Percentiles rank a stretch among this genome's conserved stretches.
These are phyloP conservation scores for Drosophila multiciliata DNA, from an alignment of 2,888 invertebrate species.

Conservation along the genomic window DNA sequence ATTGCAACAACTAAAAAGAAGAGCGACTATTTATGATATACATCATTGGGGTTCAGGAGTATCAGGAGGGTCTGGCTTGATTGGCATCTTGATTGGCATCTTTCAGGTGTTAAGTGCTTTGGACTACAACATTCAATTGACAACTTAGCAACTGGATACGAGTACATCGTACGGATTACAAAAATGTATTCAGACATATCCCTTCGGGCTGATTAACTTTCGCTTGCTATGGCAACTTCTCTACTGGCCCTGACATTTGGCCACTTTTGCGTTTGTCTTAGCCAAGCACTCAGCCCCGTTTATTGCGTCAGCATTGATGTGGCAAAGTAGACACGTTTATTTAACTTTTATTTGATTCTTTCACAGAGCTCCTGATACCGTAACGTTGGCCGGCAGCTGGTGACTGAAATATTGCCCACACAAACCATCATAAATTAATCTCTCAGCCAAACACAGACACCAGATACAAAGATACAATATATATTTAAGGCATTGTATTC, in stretches of 20 bases:
- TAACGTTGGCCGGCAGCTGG: slow-evolving; percentile 6
- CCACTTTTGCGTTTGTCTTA: slow-evolving; percentile 38
- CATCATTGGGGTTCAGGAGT: slow-evolving; percentile 2
- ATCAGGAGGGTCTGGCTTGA: slow-evolving; percentile 1
- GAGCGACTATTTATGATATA: slow-evolving; percentile 5
- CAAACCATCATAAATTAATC: slow-evolving; percentile 48
- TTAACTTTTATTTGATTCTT: slow-evolving; percentile 39
- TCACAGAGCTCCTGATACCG: slow-evolving; percentile 8
- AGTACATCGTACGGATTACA: background rate
- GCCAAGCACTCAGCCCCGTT: slow-evolving; percentile 15
- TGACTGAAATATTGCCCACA: slow-evolving; percentile 8
- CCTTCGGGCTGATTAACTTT: background rate
- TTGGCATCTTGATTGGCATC: slow-evolving; percentile 17
- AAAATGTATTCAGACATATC: background rate
- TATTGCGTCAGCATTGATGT: slow-evolving; percentile 19
- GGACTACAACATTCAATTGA: background rate
- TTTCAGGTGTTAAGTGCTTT: background rate
- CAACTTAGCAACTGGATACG: background rate
- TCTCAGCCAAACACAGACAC: slow-evolving; percentile 7
- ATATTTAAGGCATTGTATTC: slow-evolving; percentile 12
- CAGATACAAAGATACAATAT: slow-evolving; percentile 25
- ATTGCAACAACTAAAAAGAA: background rate
- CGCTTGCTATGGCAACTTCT: background rate
- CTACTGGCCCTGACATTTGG: slow-evolving; percentile 18
- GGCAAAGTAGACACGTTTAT: slow-evolving; percentile 52